Evolutionary conservation across 2,888 invertebrate genomes (phyloP).

Genomic region (Choreutis nemorana): DNA sequence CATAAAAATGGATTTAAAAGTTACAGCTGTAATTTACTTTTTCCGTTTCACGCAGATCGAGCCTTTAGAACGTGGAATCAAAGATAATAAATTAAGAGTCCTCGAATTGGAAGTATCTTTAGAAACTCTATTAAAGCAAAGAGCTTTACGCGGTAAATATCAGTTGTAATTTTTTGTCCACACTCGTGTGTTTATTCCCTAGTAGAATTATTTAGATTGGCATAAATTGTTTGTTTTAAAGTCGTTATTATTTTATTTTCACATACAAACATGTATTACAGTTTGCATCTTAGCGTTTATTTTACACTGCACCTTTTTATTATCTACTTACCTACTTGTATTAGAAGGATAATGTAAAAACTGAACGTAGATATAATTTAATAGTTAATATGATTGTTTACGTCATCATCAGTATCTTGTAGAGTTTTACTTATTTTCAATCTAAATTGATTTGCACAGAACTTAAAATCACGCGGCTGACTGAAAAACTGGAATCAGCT

Average conservation of each 20-base stretch:
- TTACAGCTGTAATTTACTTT: constrained; percentile 40
- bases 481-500: constrained; percentile 78
- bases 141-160: constrained; percentile 63
- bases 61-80: constrained; percentile 85
- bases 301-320: too few relatives aligned
- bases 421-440: constrained; percentile 14
- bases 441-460: constrained; percentile 59
- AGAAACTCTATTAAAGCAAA: constrained; percentile 79
- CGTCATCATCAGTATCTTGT: constrained; percentile 11
- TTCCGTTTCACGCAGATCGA: constrained; percentile 68
- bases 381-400: constrained; percentile 2
- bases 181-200: too few relatives aligned
- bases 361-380: too few relatives aligned
- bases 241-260: too few relatives aligned
- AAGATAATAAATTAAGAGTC: constrained; percentile 82
- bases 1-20: constrained; percentile 30
- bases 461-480: constrained; percentile 76
- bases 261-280: too few relatives aligned
- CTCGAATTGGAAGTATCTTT: constrained; percentile 84
- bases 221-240: too few relatives aligned
- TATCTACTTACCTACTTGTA: too few relatives aligned
- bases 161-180: constrained; percentile 66
- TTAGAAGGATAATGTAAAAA: constrained; percentile 13
- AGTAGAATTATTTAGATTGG: too few relatives aligned
- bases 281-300: too few relatives aligned